Conservation (phyloP, 2,888 invertebrate species). For the Pseudanteris insignis region DNA sequence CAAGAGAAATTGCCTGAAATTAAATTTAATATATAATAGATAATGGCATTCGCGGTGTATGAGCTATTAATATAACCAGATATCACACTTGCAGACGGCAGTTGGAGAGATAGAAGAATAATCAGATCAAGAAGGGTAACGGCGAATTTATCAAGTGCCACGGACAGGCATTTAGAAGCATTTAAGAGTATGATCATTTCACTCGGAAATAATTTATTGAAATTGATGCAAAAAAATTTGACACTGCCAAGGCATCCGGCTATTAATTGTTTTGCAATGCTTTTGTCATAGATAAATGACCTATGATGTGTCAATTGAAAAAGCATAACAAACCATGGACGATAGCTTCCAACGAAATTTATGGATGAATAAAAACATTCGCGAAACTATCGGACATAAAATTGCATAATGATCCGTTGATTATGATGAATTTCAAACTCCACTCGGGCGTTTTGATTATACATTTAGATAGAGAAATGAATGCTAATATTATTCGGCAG, state of each 20-base stretch:
- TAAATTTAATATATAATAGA: too few relatives aligned
- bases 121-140: slow-evolving; percentile 39
- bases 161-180: slow-evolving; percentile 28
- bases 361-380: too few relatives aligned
- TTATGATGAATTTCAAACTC: too few relatives aligned
- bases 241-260: neutral
- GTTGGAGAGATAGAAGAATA: slow-evolving; percentile 38
- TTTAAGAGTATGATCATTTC: slow-evolving; percentile 19
- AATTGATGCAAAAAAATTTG: slow-evolving; percentile 1
- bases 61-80: slow-evolving; percentile 29
- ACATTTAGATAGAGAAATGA: too few relatives aligned
- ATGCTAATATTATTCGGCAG: too few relatives aligned
- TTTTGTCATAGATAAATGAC: slow-evolving; percentile 1
- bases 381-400: too few relatives aligned
- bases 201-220: slow-evolving; percentile 9
- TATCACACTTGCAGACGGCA: slow-evolving; percentile 40
- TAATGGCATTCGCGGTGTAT: neutral
- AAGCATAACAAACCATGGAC: too few relatives aligned
- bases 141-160: slow-evolving; percentile 39
- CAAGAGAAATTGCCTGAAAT: too few relatives aligned
- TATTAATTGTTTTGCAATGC: slow-evolving; percentile 8
- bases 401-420: too few relatives aligned
- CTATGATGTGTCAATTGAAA: too few relatives aligned
- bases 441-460: too few relatives aligned
- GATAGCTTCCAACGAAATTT: too few relatives aligned